A percentile compares a stretch with the other conserved stretches of the same genome.
Evolutionary conservation across 2,113 vertebrate genomes (phyloP).

Genomic region (Jaculus jaculus): DNA sequence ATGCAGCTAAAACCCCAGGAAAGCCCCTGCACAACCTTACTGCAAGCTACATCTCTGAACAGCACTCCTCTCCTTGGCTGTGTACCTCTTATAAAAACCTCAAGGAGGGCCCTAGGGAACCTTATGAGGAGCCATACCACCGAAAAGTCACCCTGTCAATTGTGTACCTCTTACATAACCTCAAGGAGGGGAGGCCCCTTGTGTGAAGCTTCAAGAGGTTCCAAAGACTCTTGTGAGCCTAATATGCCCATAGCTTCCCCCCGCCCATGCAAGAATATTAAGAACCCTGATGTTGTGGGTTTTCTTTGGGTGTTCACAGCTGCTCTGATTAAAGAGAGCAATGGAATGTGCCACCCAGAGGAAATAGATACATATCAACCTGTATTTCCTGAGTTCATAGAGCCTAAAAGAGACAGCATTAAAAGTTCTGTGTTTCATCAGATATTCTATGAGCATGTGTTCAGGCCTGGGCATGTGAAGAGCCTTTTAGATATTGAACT

Average conservation of each 20-base stretch:
- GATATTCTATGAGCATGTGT: neutral
- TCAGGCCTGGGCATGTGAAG: neutral
- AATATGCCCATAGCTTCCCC: too few species aligned
- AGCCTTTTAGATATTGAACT: neutral
- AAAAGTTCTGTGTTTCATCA: neutral
- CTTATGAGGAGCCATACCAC: too few species aligned
- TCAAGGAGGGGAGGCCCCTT: neutral
- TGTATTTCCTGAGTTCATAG: neutral
- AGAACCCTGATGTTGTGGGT: neutral
- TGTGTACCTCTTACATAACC: neutral
- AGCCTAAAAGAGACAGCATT: neutral
- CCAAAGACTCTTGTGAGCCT: neutral
- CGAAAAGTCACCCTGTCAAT: neutral
- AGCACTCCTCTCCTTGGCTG: too few species aligned
- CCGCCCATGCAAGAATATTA: neutral
- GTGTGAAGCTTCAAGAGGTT: neutral
- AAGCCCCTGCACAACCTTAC: too few species aligned
- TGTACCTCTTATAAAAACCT: too few species aligned
- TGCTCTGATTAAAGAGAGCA: neutral
- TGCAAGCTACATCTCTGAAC: too few species aligned
- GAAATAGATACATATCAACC: too few species aligned
- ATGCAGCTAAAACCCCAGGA: neutral
- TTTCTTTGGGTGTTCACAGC: neutral
- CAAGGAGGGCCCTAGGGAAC: too few species aligned
- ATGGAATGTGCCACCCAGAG: neutral